Evolutionary conservation across 2,113 vertebrate species (phyloP), one percentile per base, ranked within the genome.

Genomic region (Benitochromis conjunctus): DNA sequence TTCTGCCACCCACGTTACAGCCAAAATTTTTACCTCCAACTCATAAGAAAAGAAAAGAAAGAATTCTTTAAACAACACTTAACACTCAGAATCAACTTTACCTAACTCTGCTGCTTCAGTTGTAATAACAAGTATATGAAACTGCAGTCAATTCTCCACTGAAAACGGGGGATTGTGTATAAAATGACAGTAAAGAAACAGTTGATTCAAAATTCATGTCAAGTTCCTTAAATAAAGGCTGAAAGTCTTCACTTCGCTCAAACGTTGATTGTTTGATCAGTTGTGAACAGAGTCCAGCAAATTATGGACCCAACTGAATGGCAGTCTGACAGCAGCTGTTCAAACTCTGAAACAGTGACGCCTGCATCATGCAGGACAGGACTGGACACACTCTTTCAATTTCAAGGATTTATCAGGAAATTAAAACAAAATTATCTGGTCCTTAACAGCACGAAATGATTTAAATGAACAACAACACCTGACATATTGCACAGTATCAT

Each of bases 361-460:
- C 38, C 21, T 71, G 21, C 41, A 71, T 46, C 41, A 29, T 29
- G 21, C 41, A 74, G 66, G 26, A 26, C 26, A 21, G 21, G 48
- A 11, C 41, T 7, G 6, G 60, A 74, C 41, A 0, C 13, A 16
- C 0, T 10, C 38, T 71, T 71, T 71, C 13, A 46, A 38, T 46
- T 0, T 46, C 1, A 18, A 74, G 41, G 5, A 46, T 18, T 48
- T 48, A 71, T 48, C 41, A 71, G 41, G 18, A 48, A 1, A 4
- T 71, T 46, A 0, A 0, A 9, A 66, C 8, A 41, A 9, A 29
- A 14, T 11, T 1, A 12, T 46, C 43, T 46, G 43, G 43, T 46
- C 43, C 13, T 14, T 18, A 48, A 6, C 46, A 16, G 6, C 7
- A 16, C 14, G 16, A 18, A 48, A 48, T 48, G 6, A 48, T 48